A percentile compares a stretch with the other conserved stretches of the same genome.
Evolutionary conservation across 2,888 invertebrate species (phyloP).

Genomic region (Lumbricus terrestris): DNA sequence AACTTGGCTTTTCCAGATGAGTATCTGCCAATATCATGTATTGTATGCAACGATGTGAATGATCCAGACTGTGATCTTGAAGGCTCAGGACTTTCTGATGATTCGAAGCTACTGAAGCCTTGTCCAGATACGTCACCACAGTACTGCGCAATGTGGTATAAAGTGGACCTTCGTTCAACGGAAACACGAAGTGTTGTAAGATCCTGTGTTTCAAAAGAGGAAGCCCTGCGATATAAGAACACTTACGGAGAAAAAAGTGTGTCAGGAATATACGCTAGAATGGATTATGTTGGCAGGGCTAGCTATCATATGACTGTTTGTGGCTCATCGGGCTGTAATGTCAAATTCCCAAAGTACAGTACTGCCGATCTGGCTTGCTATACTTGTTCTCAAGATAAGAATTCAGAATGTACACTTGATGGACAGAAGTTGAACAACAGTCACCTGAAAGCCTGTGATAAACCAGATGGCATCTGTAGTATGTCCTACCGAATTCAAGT

Average conservation of each 20-base stretch:
- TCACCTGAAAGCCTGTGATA: neutral
- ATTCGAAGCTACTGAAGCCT: neutral
- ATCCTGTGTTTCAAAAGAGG: neutral
- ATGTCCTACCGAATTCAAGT: neutral
- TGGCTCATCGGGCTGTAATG: slow-evolving; percentile 3
- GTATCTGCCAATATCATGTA: neutral
- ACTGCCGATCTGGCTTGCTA: neutral
- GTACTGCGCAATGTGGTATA: neutral
- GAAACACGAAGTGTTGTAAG: neutral
- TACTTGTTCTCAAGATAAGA: neutral
- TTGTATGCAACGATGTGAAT: neutral
- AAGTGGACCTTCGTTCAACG: neutral
- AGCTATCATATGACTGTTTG: neutral
- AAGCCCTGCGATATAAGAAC: neutral
- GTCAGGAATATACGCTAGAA: neutral
- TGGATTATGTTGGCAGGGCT: neutral
- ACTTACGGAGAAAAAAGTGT: neutral
- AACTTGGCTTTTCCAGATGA: neutral
- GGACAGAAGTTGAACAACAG: neutral
- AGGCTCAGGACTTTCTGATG: neutral
- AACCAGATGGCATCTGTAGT: neutral
- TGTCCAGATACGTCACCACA: neutral
- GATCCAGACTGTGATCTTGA: neutral
- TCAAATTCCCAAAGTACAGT: slow-evolving; percentile 3
- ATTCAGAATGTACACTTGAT: neutral